A percentile compares a stretch with the other conserved stretches of the same genome.
These are phyloP conservation scores for Schizothorax lantsangensis DNA, from an alignment of 2,797 vertebrate species.

Conservation along the genomic window DNA sequence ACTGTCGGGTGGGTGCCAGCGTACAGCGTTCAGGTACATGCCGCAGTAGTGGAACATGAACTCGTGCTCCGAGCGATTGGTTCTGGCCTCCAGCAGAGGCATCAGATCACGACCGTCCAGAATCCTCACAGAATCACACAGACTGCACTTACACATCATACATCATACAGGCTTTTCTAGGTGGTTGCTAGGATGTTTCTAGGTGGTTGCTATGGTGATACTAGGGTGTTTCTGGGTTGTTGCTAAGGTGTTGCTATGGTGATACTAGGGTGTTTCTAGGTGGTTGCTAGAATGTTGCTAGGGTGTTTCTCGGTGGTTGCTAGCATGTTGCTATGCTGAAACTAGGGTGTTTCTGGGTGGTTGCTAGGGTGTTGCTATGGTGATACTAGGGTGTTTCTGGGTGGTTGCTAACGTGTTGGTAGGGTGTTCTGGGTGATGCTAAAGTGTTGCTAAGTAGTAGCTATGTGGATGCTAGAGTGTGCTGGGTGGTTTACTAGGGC, in stretches of 20 bases:
- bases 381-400: too few relatives aligned
- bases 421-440: too few relatives aligned
- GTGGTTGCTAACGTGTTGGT: too few relatives aligned
- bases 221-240: background rate
- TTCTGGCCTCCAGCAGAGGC: conserved; percentile 83
- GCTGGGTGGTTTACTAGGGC: background rate
- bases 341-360: too few relatives aligned
- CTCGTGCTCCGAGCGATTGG: conserved; percentile 83
- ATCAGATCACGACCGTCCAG: conserved; percentile 90
- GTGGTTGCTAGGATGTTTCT: background rate
- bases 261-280: background rate
- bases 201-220: background rate
- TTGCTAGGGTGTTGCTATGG: too few relatives aligned
- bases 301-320: background rate
- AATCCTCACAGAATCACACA: conserved; percentile 70
- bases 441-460: background rate
- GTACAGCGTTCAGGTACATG: conserved; percentile 85
- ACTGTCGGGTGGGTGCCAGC: conserved; percentile 89
- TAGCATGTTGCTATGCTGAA: too few relatives aligned
- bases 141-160: conserved; percentile 7
- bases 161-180: too few relatives aligned
- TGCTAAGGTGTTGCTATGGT: background rate
- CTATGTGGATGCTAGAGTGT: background rate
- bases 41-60: conserved; percentile 96
- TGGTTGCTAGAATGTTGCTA: background rate